phyloP scores from a whole-genome alignment of 2,113 vertebrate genomes.

The Plecotus auritus region DNA sequence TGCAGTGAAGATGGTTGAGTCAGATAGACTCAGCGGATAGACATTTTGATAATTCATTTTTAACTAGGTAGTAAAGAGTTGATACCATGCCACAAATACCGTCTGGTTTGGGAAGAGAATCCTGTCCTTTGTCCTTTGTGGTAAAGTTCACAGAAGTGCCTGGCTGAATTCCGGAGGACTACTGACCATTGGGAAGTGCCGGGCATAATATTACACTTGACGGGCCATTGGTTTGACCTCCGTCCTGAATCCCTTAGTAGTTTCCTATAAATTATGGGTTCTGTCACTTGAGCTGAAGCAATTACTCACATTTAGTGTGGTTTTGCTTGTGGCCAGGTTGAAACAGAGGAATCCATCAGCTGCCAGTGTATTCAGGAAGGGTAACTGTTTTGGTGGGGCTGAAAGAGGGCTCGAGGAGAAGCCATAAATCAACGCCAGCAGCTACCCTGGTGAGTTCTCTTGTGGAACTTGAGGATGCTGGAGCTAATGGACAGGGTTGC shows the following conservation, averaged over 20 bases:
- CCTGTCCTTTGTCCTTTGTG: not conserved
- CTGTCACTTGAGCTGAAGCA: slow-evolving; percentile 30
- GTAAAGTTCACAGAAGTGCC: not conserved
- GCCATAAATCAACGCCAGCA: not conserved
- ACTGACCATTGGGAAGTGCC: not conserved
- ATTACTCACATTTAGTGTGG: slow-evolving; percentile 36
- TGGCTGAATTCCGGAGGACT: not conserved
- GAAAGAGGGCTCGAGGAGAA: not conserved
- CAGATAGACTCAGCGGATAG: not conserved
- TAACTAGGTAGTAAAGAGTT: slow-evolving; percentile 30
- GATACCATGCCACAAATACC: not conserved
- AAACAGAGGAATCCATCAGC: slow-evolving; percentile 12
- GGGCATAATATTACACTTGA: not conserved
- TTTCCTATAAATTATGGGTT: slow-evolving; percentile 22
- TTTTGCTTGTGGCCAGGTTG: slow-evolving; percentile 51
- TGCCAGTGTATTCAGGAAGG: not conserved
- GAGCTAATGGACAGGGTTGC: not conserved
- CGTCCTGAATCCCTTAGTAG: slow-evolving; percentile 38
- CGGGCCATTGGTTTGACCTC: not conserved
- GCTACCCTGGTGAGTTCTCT: not conserved
- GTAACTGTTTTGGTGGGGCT: not conserved
- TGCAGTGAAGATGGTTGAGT: not conserved
- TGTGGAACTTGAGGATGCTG: not conserved
- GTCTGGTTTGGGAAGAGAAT: not conserved
- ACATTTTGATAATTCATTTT: slow-evolving; percentile 47